phyloP scores from a whole-genome alignment of 1,140 invertebrate genomes.

The Nymphalis io region DNA sequence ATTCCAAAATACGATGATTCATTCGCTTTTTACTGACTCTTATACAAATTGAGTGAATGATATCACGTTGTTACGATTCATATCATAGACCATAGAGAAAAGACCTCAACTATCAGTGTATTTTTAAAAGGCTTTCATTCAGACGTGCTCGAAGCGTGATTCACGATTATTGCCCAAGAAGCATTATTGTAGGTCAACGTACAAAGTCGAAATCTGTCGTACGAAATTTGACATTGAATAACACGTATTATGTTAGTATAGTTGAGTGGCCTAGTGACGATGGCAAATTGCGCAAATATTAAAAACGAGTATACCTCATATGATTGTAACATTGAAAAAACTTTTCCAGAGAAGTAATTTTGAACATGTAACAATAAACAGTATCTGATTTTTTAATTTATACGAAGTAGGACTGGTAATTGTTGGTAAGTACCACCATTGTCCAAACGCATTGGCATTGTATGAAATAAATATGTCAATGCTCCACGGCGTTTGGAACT shows the following conservation, averaged over 20 bases:
- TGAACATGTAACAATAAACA: no score
- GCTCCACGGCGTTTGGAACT: no score
- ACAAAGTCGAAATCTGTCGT: constrained; percentile 23
- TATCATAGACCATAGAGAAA: not conserved
- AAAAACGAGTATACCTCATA: not conserved
- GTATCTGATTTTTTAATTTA: no score
- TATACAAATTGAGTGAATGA: not conserved
- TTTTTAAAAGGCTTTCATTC: constrained; percentile 8
- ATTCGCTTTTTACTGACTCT: no score
- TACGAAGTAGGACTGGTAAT: no score
- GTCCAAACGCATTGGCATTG: no score
- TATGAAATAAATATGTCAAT: no score
- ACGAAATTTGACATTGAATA: constrained; percentile 3
- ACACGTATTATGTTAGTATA: constrained; percentile 4
- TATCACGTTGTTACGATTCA: not conserved
- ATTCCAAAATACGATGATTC: no score
- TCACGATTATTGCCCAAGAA: constrained; percentile 16
- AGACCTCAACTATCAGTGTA: not conserved
- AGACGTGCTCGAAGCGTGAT: not conserved
- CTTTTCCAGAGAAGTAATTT: no score
- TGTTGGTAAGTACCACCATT: no score
- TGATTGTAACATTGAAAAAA: not conserved
- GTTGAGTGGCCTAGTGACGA: not conserved
- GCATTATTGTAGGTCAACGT: constrained; percentile 22
- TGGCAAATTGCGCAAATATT: not conserved